phyloP scores from a whole-genome alignment of 2,888 invertebrate genomes.

The Gymnocheta viridis region DNA sequence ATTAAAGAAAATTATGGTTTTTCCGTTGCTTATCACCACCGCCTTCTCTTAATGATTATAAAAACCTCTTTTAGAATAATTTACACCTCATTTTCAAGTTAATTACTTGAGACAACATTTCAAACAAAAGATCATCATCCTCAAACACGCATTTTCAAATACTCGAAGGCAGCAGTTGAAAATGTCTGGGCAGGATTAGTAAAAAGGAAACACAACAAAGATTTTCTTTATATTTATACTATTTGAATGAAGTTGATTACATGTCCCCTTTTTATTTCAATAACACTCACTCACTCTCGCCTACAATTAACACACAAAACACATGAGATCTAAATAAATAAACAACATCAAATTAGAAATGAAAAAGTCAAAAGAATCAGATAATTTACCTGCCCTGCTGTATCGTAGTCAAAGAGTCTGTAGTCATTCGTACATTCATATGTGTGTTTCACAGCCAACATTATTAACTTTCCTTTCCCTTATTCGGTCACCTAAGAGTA shows the following conservation, averaged over 20 bases:
- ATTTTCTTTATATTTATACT: neutral
- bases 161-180: conserved; percentile 4
- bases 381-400: conserved; percentile 5
- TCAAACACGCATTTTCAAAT: neutral
- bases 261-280: conserved; percentile 60
- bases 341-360: conserved; percentile 1
- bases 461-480: neutral
- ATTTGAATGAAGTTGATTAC: conserved; percentile 38
- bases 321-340: conserved; percentile 54
- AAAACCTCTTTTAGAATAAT: conserved; percentile 19
- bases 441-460: conserved; percentile 12
- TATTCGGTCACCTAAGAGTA: conserved; percentile 3
- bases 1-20: neutral
- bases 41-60: neutral
- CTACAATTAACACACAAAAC: conserved; percentile 65
- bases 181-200: neutral
- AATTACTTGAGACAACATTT: conserved; percentile 56
- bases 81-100: conserved; percentile 63
- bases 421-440: neutral
- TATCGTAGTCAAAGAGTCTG: neutral
- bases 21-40: neutral
- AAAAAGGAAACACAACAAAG: neutral
- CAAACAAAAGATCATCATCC: conserved; percentile 20
- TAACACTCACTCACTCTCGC: conserved; percentile 52
- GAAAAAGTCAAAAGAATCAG: neutral